These are phyloP conservation scores for Catalaphyllia jardinei DNA, from an alignment of 64 coral and sea anemone species.

Conservation along the genomic window DNA sequence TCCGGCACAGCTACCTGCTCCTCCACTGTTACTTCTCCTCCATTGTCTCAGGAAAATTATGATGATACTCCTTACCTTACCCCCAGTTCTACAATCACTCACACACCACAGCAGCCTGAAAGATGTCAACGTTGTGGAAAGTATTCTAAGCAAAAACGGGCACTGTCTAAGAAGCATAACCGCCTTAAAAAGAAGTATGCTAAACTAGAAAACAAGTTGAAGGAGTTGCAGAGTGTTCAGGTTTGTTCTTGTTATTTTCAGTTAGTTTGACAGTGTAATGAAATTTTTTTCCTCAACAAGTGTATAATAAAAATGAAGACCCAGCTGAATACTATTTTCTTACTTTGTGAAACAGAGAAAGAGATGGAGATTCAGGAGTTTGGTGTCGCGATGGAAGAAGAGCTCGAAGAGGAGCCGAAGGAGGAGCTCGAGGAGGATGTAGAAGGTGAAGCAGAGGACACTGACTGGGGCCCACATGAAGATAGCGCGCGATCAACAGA, in stretches of 20 bases:
- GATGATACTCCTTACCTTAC: background rate
- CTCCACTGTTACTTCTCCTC: background rate
- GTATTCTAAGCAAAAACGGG: background rate
- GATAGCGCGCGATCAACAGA: conserved; percentile 57
- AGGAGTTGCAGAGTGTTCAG: conserved; percentile 12
- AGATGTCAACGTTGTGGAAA: background rate
- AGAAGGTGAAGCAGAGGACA: conserved; percentile 30
- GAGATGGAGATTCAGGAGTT: background rate
- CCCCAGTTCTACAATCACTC: background rate
- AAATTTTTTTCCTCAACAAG: background rate
- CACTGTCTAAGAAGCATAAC: background rate
- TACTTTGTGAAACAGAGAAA: background rate
- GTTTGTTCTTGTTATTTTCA: background rate
- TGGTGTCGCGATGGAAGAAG: background rate
- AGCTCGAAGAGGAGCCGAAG: background rate
- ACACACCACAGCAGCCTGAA: background rate
- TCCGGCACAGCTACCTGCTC: conserved; percentile 11
- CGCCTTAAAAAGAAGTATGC: background rate
- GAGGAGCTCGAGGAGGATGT: background rate
- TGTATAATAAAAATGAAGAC: background rate
- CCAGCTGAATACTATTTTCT: background rate
- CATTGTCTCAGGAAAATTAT: background rate
- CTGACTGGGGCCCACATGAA: conserved; percentile 49
- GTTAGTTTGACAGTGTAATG: background rate
- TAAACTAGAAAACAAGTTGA: conserved; percentile 9